Evolutionary conservation across 2,113 vertebrate genomes (phyloP), one percentile per base, ranked within the genome.

Genomic region (Urocynchramus pylzowi): DNA sequence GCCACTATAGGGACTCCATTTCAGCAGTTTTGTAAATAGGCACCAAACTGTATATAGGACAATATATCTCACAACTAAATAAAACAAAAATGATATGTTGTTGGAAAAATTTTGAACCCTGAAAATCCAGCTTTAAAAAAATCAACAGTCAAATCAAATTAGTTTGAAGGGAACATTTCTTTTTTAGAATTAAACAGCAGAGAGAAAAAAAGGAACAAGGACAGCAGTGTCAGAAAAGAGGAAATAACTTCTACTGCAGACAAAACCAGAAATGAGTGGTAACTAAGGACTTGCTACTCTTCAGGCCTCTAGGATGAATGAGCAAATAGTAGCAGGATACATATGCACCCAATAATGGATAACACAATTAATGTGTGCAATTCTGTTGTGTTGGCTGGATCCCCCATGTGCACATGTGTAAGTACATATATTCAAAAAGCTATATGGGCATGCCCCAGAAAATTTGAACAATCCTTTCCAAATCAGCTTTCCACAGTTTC

Each of bases 71-170:
- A 44, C 0, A 5, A 73, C 7, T 26, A 63, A 84, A 82, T 37
- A 33, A 69, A 67, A 33, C 2, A 20, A 49, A 60, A n/a, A 10
- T 1, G 0, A 11, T 45, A 76, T 3, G 2, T 15, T 61, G 12
- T 26, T 73, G 16, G 23, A 88, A 96, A 22, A 76, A 56, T 59
- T 64, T 35, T 63, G 18, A 78, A 65, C 4, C 11, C 35, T 47
- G 31, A n/a, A 76, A 76, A 83, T 35, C 14, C 73, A 41, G 1
- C 13, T 92, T 69, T 5, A 77, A 77, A 89, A 89, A 90, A 53
- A 30, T 39, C 18, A 47, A 2, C 10, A 42, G 5, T 74, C 17
- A 19, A 5, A 64, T 61, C 24, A 42, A 14, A 31, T 49, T 87
- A 45, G 20, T 50, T 53, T 70, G 37, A 57, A 10, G 3, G 23